Conservation (phyloP, 2,888 invertebrate species). For the Plebejus argus region DNA sequence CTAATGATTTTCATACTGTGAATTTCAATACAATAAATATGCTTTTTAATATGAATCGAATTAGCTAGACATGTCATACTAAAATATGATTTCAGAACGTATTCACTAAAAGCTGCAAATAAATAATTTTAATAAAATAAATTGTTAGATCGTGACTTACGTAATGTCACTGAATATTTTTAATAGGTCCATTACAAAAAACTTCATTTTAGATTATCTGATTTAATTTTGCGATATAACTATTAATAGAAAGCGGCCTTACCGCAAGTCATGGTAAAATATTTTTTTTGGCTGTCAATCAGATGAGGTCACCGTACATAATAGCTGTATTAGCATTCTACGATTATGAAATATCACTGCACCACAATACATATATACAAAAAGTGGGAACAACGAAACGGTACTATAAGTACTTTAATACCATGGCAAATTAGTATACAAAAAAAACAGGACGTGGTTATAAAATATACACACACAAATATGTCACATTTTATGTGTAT, state of each 20-base stretch:
- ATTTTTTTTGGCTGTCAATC: conserved; percentile 13
- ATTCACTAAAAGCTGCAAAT: too few species aligned
- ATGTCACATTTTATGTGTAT: too few species aligned
- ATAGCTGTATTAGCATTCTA: not conserved
- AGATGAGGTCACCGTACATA: conserved; percentile 6
- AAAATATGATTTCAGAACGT: too few species aligned
- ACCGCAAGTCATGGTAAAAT: conserved; percentile 26
- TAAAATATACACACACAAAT: too few species aligned
- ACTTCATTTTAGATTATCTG: conserved; percentile 18
- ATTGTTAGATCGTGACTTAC: not conserved
- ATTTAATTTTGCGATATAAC: conserved; percentile 13
- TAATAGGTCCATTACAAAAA: conserved; percentile 1
- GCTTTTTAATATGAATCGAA: too few species aligned
- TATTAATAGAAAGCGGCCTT: conserved; percentile 21
- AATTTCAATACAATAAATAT: too few species aligned
- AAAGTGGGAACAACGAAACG: too few species aligned
- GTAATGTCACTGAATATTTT: not conserved
- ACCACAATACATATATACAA: not conserved
- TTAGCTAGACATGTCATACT: too few species aligned
- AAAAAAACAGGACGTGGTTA: too few species aligned
- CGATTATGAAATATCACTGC: not conserved
- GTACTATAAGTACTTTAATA: too few species aligned
- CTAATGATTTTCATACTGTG: too few species aligned
- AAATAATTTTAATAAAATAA: not conserved
- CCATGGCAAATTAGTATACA: too few species aligned